Evolutionary conservation across 2,113 vertebrate genomes (phyloP), one percentile per base, ranked within the genome.

Genomic region (Tichodroma muraria): DNA sequence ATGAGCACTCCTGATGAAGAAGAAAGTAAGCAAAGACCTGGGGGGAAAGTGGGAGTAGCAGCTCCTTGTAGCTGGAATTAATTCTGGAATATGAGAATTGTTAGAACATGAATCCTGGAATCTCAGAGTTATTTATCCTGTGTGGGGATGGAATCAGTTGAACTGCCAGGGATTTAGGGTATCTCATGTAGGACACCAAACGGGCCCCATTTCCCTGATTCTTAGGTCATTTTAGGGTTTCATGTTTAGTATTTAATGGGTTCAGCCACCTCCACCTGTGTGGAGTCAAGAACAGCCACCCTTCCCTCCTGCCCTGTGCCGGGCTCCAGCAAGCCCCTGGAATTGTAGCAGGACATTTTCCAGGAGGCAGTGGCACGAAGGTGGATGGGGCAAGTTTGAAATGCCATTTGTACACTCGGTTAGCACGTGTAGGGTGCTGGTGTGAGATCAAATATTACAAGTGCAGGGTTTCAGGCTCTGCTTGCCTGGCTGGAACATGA

Each of bases 211-310:
- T 68, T 42, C 64, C n/a, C 44, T 11, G 18, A 19, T 24, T 22
- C 15, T 31, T 76, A 42, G 15, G 40, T 60, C 1, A 1, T 1
- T 1, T 60, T 50, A 11, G 0, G 12, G 44, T 70, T 86, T 64
- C 1, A 0, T 15, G 17, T 18, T 52, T 8, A 19, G 23, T 6
- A 22, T 69, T 64, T 20, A 8, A 59, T 3, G 1, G 2, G 24
- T 27, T 89, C 80, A 63, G n/a, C 60, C 57, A 23, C 6, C 7
- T 57, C 71, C n/a, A n/a, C n/a, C 65, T 1, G 1, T 4, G 9
- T 20, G 42, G 9, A 28, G 13, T 2, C 1, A 2, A 19, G 30
- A 81, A 6, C 10, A 23, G 35, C 30, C 38, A 7, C 35, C 40
- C 7, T 59, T 40, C 59, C 40, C 69, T 87, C 63, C 78, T 37